Base-by-base conservation (phyloP, 2,888 invertebrate species). In the Brachypalpus laphriformis region DNA sequence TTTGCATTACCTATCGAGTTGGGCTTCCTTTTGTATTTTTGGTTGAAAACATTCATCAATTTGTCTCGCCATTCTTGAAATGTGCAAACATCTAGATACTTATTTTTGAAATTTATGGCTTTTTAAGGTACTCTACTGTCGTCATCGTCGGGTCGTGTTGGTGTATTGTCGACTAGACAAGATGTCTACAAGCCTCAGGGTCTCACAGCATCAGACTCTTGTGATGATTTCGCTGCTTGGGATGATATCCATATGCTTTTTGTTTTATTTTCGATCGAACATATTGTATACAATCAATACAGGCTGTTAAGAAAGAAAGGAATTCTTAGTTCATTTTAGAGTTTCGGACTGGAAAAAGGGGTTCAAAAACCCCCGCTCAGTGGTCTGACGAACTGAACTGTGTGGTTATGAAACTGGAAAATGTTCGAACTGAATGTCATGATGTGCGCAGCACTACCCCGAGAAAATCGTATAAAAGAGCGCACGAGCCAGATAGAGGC, bases 51-150 rank as follows among this genome's bases (percentile, higher is more conserved):
- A 63, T 31, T 20, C 18, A 18, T 45, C 28, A 54, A 28, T 63
- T 31, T 63, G 40, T 47, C 63, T 59, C 45, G 20, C 47, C 45
- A 47, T 63, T 63, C 63, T 31, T 18, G 22, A 63, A 47, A 31
- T 20, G 40, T 40, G 59, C 40, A 45, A 37, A 47, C 31, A 16
- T 63, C 45, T 47, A 31, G 45, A 20, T 31, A 63, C 31, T 63
- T 31, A 63, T 47, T 63, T 63, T 18, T 45, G 28, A 63, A 31
- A 63, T 63, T 63, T 63, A 63, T 63, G 45, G 14, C 63, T 63
- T 47, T 63, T 47, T 47, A 31, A 63, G 51, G 28, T 51, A 22
- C 25, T 22, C 25, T 22, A 51, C 3, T n/a, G 25, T 25, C 20
- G 47, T n/a, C 18, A 1, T n/a, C 11, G 28, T 54, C 28, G n/a